phyloP scores from a whole-genome alignment of 1,140 invertebrate species.

The Marisa cornuarietis region DNA sequence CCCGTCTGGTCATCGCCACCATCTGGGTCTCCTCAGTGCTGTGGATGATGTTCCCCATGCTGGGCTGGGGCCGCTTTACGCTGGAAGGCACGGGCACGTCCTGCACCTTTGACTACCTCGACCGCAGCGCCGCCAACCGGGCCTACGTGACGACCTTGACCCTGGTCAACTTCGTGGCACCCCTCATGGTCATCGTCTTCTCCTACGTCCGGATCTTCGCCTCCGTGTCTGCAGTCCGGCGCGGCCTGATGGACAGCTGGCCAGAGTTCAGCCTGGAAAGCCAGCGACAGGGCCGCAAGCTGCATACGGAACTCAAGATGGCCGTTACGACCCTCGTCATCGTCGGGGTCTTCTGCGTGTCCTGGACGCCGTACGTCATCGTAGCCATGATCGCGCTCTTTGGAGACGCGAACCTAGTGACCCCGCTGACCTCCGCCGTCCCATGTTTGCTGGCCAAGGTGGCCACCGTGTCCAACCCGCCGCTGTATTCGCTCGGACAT shows the following conservation, averaged over 20 bases:
- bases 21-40: slow-evolving; percentile 33
- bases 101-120: slow-evolving; percentile 47
- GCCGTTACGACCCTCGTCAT: slow-evolving; percentile 28
- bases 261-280: slow-evolving; percentile 10
- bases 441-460: slow-evolving; percentile 80
- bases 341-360: slow-evolving; percentile 34
- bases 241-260: slow-evolving; percentile 19
- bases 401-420: slow-evolving; percentile 65
- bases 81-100: slow-evolving; percentile 42
- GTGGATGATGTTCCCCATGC: slow-evolving; percentile 27
- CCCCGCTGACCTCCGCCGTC: slow-evolving; percentile 72
- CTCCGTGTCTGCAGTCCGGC: slow-evolving; percentile 24
- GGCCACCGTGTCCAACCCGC: slow-evolving; percentile 81
- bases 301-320: slow-evolving; percentile 30
- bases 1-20: neutral
- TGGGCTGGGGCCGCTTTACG: slow-evolving; percentile 35
- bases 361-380: slow-evolving; percentile 63
- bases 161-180: slow-evolving; percentile 30
- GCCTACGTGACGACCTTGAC: slow-evolving; percentile 33
- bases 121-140: slow-evolving; percentile 17
- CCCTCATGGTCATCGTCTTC: slow-evolving; percentile 31
- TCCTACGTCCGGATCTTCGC: slow-evolving; percentile 34
- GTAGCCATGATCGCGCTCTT: slow-evolving; percentile 84
- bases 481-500: slow-evolving; percentile 77
- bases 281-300: slow-evolving; percentile 9